phyloP scores from a whole-genome alignment of 2,797 vertebrate genomes.

The Pseudochirops corinnae region DNA sequence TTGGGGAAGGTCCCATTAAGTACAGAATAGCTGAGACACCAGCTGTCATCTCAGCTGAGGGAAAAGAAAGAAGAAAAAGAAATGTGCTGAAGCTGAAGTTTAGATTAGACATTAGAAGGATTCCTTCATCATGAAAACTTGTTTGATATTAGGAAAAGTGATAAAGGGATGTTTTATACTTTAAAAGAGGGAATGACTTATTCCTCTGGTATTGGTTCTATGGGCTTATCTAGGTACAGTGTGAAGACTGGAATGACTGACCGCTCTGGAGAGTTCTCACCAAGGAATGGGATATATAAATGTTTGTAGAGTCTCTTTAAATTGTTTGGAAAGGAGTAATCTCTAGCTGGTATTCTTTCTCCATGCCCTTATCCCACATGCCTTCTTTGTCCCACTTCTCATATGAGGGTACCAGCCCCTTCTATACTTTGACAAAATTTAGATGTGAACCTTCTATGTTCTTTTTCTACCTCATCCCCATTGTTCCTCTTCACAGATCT shows the following conservation, averaged over 20 bases:
- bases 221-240: background rate
- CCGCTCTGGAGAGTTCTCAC: background rate
- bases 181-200: background rate
- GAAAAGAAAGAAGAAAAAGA: background rate
- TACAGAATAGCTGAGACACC: background rate
- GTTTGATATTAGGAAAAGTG: background rate
- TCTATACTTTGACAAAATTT: background rate
- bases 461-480: background rate
- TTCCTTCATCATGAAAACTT: background rate
- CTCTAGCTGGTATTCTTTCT: constrained; percentile 3
- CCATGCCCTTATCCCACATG: background rate
- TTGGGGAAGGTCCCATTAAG: background rate
- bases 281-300: background rate
- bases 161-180: background rate
- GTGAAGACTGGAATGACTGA: background rate
- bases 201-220: background rate
- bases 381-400: constrained; percentile 30
- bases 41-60: background rate
- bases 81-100: background rate
- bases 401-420: background rate
- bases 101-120: background rate
- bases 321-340: background rate
- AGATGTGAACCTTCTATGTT: constrained; percentile 2
- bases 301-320: constrained; percentile 41
- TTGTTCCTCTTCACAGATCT: constrained; percentile 76